These are phyloP conservation scores for Catharus bicknelli DNA, from an alignment of 2,113 vertebrate genomes.

Conservation along the genomic window DNA sequence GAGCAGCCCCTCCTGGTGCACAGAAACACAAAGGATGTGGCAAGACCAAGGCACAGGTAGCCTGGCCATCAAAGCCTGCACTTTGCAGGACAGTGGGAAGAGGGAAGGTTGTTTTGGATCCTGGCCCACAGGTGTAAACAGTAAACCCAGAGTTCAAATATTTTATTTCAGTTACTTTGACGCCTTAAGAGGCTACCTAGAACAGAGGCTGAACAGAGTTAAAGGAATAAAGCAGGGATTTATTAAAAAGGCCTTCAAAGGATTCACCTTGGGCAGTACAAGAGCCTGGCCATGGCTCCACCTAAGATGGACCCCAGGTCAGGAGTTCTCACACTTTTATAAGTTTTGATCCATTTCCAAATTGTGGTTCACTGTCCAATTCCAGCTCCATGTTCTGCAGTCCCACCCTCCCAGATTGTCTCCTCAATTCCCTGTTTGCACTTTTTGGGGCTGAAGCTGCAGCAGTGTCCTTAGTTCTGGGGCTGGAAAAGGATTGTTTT, in stretches of 20 bases:
- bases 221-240: background rate
- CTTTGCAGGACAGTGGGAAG: background rate
- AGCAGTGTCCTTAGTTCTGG: background rate
- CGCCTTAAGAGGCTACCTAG: background rate
- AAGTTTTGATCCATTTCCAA: background rate
- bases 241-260: background rate
- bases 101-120: background rate
- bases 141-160: background rate
- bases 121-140: background rate
- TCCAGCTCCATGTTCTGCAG: background rate
- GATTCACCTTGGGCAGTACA: background rate
- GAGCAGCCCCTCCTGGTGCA: fast-evolving
- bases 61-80: background rate
- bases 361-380: too few species aligned
- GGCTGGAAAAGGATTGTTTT: background rate
- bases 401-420: background rate
- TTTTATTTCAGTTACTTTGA: background rate
- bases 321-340: background rate
- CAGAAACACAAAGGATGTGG: fast-evolving
- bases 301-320: background rate
- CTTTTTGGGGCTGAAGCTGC: background rate
- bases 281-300: fast-evolving
- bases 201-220: background rate
- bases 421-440: background rate
- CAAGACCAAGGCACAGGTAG: background rate